Conservation (phyloP, 2,113 vertebrate genomes). For the Puma concolor region DNA sequence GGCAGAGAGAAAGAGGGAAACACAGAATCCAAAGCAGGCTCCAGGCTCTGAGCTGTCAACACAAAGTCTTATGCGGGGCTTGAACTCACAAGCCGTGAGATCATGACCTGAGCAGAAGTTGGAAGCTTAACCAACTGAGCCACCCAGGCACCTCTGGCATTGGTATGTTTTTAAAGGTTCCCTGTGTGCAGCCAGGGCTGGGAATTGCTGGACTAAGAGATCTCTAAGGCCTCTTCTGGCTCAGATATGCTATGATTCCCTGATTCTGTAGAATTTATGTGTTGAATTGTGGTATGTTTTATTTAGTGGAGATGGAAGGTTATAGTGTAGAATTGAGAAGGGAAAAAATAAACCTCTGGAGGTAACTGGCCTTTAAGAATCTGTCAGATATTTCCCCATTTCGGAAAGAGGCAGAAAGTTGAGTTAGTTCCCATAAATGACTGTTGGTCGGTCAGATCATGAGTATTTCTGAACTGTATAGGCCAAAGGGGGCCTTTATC, state of each 20-base stretch:
- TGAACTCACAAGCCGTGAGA: no score
- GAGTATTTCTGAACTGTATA: constrained; percentile 1
- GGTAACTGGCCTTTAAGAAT: constrained; percentile 18
- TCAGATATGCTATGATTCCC: background rate
- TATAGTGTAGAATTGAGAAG: constrained; percentile 28
- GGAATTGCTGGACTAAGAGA: constrained; percentile 19
- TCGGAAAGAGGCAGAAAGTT: constrained; percentile 5
- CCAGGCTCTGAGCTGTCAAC: no score
- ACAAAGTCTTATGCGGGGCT: no score
- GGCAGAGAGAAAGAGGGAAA: no score
- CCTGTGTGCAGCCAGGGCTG: background rate
- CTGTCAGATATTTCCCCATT: constrained; percentile 43
- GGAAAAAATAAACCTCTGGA: constrained; percentile 17
- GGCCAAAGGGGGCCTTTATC: background rate
- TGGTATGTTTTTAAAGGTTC: background rate
- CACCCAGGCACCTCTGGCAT: background rate
- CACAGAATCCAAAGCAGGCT: no score
- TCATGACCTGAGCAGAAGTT: no score
- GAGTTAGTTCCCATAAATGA: constrained; percentile 29
- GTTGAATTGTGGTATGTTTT: constrained; percentile 51
- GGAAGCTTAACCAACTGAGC: no score
- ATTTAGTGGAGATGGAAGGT: constrained; percentile 32
- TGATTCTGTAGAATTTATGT: constrained; percentile 42
- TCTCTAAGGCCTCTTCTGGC: background rate
- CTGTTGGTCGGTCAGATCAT: background rate